Conservation (phyloP, 2,888 invertebrate species). For the Xylocampa areola region DNA sequence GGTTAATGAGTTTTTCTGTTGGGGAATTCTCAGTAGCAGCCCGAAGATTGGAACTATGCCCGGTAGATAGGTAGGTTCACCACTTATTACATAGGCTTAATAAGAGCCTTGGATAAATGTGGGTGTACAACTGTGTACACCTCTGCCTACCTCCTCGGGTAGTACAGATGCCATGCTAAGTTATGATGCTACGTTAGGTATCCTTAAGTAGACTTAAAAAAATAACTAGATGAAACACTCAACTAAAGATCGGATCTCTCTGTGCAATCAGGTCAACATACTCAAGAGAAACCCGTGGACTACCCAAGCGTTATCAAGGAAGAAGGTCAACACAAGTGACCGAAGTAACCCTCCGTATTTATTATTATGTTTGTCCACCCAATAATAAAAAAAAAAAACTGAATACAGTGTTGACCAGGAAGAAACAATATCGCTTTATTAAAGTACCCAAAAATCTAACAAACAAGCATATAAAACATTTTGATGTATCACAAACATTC, state of each 20-base stretch:
- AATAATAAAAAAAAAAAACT: conserved; percentile 10
- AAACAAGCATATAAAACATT: conserved; percentile 65
- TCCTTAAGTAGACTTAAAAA: neutral
- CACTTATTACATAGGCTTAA: no score
- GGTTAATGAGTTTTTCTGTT: no score
- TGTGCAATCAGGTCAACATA: conserved; percentile 1
- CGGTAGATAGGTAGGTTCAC: no score
- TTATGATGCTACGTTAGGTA: no score
- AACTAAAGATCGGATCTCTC: neutral
- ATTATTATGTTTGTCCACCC: conserved; percentile 20
- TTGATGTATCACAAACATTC: conserved; percentile 60
- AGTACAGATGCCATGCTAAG: no score
- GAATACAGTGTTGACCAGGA: conserved; percentile 1
- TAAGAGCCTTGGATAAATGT: no score
- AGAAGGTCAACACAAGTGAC: neutral
- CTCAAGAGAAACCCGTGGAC: neutral
- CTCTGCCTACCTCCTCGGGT: no score
- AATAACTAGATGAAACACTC: neutral
- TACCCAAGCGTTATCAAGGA: neutral
- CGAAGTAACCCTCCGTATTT: conserved; percentile 2
- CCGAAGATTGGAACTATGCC: no score
- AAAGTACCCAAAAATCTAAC: conserved; percentile 26
- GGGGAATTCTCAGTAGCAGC: no score
- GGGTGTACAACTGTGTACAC: no score
- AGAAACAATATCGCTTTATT: conserved; percentile 14